phyloP scores from a whole-genome alignment of 2,888 invertebrate species.

The Galerucella calmariensis region DNA sequence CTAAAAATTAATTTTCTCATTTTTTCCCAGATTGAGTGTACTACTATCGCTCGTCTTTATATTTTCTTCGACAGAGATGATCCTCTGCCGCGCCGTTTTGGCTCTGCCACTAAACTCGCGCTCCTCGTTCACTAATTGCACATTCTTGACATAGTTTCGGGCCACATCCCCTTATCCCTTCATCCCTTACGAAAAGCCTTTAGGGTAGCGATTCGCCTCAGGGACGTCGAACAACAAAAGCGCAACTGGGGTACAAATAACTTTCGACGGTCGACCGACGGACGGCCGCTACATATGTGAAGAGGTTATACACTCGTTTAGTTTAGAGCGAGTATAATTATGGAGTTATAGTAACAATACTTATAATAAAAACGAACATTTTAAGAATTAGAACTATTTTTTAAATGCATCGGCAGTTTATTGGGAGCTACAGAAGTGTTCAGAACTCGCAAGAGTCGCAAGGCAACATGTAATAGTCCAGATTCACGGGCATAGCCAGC shows the following conservation, averaged over 20 bases:
- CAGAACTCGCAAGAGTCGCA: too few relatives aligned
- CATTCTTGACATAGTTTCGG: conserved; percentile 96
- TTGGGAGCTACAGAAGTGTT: too few relatives aligned
- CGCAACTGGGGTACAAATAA: conserved; percentile 12
- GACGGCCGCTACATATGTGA: neutral
- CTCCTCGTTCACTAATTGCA: conserved; percentile 93
- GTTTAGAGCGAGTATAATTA: too few relatives aligned
- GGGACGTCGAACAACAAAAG: conserved; percentile 18
- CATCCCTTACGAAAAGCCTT: conserved; percentile 29
- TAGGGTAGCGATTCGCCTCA: conserved; percentile 29
- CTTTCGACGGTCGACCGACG: neutral
- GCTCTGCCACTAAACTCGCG: conserved; percentile 64
- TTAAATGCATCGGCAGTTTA: too few relatives aligned
- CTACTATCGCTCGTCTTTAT: conserved; percentile 75
- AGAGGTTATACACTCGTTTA: neutral
- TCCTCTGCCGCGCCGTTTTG: conserved; percentile 37
- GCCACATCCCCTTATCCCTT: conserved; percentile 72
- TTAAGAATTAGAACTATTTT: too few relatives aligned
- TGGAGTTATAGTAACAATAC: too few relatives aligned
- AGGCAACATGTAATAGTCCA: too few relatives aligned
- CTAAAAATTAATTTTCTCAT: conserved; percentile 40
- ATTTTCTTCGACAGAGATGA: conserved; percentile 70
- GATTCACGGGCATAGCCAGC: too few relatives aligned
- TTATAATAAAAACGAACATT: too few relatives aligned
- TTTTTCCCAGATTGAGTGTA: conserved; percentile 43